Evolutionary conservation across 2,888 invertebrate genomes (phyloP).

Genomic region (Leptothorax acervorum): DNA sequence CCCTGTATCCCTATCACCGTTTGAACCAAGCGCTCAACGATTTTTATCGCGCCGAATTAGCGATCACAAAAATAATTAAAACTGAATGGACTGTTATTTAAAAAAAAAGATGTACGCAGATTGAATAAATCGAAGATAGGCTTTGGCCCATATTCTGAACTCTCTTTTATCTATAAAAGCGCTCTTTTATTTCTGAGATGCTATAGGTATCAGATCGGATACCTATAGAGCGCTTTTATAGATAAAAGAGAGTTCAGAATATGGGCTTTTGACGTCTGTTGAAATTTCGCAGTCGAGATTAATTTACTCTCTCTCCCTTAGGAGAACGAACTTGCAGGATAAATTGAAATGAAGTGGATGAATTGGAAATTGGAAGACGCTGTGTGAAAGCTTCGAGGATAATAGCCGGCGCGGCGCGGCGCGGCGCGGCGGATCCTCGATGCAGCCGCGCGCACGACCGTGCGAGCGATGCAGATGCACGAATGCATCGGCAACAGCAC

Average conservation of each 20-base stretch:
- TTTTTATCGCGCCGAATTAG: background rate
- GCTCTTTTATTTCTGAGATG: too few relatives aligned
- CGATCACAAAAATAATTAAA: background rate
- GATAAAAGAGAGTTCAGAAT: too few relatives aligned
- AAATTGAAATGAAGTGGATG: background rate
- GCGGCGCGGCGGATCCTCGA: conserved; percentile 17
- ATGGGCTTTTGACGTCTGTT: too few relatives aligned
- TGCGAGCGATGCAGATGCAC: conserved; percentile 51
- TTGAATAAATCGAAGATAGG: background rate
- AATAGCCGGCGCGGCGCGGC: conserved; percentile 22
- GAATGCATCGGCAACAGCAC: conserved; percentile 61
- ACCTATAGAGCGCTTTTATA: too few relatives aligned
- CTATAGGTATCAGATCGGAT: too few relatives aligned
- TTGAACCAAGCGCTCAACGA: background rate
- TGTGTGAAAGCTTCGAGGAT: conserved; percentile 16
- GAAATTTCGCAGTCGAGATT: background rate
- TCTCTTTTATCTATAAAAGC: too few relatives aligned
- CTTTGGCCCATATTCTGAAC: too few relatives aligned
- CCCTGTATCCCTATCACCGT: background rate
- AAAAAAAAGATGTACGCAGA: background rate
- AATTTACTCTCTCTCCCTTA: background rate
- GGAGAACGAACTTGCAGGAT: background rate
- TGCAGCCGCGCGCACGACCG: conserved; percentile 53
- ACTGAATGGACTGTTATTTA: background rate
- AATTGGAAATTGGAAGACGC: conserved; percentile 21